Percentiles rank a stretch among this genome's conserved stretches.
Evolutionary conservation across 2,888 invertebrate species (phyloP).

Genomic region (Metopia argyrocephala): DNA sequence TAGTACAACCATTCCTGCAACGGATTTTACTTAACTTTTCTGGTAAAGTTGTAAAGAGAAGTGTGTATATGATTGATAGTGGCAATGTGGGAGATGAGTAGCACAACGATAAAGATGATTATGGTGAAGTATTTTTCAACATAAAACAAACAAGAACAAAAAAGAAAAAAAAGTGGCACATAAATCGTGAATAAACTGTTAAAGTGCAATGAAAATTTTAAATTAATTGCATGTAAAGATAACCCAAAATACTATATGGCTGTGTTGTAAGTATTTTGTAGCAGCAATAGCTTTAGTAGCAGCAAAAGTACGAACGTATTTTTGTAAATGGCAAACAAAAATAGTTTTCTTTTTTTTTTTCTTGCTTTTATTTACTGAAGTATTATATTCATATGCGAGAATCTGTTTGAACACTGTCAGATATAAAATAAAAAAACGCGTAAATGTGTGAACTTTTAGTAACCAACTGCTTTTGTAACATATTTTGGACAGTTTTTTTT

Average conservation of each 20-base stretch:
- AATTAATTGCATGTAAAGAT: constrained; percentile 62
- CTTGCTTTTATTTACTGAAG: too few species aligned
- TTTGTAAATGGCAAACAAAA: too few species aligned
- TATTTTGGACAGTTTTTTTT: neutral
- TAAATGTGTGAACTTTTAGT: neutral
- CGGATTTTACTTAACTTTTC: neutral
- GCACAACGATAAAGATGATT: neutral
- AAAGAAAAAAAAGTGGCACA: neutral
- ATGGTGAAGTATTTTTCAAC: neutral
- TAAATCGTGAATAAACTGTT: constrained; percentile 56
- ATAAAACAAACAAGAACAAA: neutral
- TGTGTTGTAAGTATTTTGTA: neutral
- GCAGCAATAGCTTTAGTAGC: neutral
- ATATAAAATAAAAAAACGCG: neutral
- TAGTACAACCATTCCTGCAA: neutral
- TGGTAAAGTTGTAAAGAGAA: neutral
- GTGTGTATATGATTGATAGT: neutral
- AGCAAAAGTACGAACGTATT: too few species aligned
- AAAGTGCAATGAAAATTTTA: constrained; percentile 60
- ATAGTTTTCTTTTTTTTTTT: too few species aligned
- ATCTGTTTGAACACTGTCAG: too few species aligned
- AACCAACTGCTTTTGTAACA: neutral
- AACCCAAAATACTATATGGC: constrained; percentile 31
- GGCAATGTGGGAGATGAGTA: neutral
- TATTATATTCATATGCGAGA: too few species aligned